Percentiles rank a stretch among this genome's conserved stretches.
phyloP scores from a whole-genome alignment of 2,113 vertebrate species.

The Paradoxurus hermaphroditus region DNA sequence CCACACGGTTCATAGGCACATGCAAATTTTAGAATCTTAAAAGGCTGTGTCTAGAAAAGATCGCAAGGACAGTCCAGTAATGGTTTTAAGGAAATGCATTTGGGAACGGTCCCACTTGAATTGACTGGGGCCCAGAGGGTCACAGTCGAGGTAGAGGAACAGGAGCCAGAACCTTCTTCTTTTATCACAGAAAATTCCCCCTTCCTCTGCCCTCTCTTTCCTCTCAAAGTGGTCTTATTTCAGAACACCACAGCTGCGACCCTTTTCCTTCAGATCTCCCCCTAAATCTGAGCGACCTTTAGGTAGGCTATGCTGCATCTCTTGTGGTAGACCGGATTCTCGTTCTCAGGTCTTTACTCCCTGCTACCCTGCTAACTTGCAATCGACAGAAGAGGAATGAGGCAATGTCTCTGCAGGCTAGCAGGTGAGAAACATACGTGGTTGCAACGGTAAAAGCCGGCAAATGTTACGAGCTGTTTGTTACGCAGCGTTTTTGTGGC shows the following conservation, averaged over 20 bases:
- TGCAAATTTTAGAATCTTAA: background rate
- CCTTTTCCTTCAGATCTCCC: background rate
- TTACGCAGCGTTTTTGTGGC: background rate
- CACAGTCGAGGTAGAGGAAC: background rate
- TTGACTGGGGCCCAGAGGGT: background rate
- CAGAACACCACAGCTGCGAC: background rate
- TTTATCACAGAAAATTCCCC: background rate
- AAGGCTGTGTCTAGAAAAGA: background rate
- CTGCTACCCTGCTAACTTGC: background rate
- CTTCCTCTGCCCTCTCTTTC: background rate
- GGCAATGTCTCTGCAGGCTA: background rate
- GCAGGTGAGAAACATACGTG: background rate
- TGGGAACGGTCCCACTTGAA: background rate
- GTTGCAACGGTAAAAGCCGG: background rate
- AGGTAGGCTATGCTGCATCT: background rate
- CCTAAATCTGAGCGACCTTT: background rate
- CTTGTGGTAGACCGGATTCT: background rate
- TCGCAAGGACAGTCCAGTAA: background rate
- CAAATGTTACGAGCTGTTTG: background rate
- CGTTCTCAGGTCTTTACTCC: background rate
- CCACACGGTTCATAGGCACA: background rate
- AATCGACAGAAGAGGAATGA: rapidly evolving
- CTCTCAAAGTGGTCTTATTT: background rate
- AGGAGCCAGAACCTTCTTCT: background rate
- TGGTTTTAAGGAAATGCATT: background rate